Conservation (phyloP, 1,140 invertebrate genomes). For the Diorhabda carinulata region DNA sequence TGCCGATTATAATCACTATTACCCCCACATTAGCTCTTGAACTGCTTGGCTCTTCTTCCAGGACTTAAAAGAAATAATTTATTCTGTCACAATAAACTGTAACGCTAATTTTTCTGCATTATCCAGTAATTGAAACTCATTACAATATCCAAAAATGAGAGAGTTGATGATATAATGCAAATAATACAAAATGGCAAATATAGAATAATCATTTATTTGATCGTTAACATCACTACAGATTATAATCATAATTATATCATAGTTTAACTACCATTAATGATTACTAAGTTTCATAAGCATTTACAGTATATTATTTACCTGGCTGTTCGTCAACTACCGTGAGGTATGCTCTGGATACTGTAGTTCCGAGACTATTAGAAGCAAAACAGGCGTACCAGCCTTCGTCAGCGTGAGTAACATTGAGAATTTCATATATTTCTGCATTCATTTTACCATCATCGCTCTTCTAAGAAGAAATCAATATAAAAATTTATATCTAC, state of each 20-base stretch:
- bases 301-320: constrained; percentile 12
- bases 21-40: constrained; percentile 16
- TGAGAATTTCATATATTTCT: constrained; percentile 69
- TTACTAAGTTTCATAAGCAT: background rate
- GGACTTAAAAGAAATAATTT: too few species aligned
- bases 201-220: too few species aligned
- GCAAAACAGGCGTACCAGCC: constrained; percentile 93
- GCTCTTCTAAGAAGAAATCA: background rate
- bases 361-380: constrained; percentile 73
- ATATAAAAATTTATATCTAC: background rate
- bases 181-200: too few species aligned
- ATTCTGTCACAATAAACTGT: too few species aligned
- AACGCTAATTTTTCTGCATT: too few species aligned
- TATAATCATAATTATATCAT: background rate
- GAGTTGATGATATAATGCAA: too few species aligned
- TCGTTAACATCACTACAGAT: too few species aligned
- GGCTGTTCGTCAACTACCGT: constrained; percentile 64
- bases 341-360: constrained; percentile 77
- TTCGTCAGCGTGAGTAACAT: constrained; percentile 81
- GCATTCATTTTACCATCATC: constrained; percentile 46
- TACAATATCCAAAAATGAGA: too few species aligned
- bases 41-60: too few species aligned
- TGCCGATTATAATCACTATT: constrained; percentile 20
- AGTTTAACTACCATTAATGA: background rate
- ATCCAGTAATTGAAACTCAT: too few species aligned